Base-by-base conservation (phyloP, 2,888 invertebrate species). In the Parnassius glacialis region DNA sequence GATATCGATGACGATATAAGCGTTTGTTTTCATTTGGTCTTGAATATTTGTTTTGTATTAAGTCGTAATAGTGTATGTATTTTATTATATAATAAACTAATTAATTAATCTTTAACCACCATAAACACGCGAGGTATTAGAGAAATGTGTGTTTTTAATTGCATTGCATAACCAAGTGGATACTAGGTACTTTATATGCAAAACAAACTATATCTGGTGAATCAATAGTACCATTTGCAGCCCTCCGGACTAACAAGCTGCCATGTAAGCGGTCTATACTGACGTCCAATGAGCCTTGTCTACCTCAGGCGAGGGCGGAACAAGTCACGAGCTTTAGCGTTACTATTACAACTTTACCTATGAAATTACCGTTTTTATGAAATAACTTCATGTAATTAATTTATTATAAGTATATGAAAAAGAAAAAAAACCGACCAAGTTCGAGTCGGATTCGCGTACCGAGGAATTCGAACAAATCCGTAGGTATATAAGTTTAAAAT, bases 181-280 rank as follows among this genome's bases (percentile, higher is more conserved):
- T 52, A 47, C 51, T 57, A 52, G 42, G 55, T 43, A 47, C n/a
- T 57, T 51, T 54, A 61, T 58, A 55, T 63, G 63, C 61, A 54
- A 61, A 56, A 48, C 48, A 43, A 34, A 52, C 41, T 56, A 50
- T 53, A 53, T 53, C 10, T 43, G 34, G 41, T 57, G 56, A 57
- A 57, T 62, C 57, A 52, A 62, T 58, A 53, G 59, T 53, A 45
- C 66, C 62, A 67, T 70, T 68, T 65, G 61, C 59, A 69, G 68
- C 64, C 64, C 66, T 68, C 57, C 41, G 68, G 68, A 67, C 70
- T 71, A 68, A 68, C 70, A 69, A 64, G 66, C 64, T 69, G 72
- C 71, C 73, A 68, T 72, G 70, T 74, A 70, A 68, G 68, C 64
- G 65, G 65, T 66, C 55, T 61, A 57, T 67, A 64, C 65, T 62